These are phyloP conservation scores for Griposia aprilina DNA, from an alignment of 2,888 invertebrate species.

Conservation along the genomic window DNA sequence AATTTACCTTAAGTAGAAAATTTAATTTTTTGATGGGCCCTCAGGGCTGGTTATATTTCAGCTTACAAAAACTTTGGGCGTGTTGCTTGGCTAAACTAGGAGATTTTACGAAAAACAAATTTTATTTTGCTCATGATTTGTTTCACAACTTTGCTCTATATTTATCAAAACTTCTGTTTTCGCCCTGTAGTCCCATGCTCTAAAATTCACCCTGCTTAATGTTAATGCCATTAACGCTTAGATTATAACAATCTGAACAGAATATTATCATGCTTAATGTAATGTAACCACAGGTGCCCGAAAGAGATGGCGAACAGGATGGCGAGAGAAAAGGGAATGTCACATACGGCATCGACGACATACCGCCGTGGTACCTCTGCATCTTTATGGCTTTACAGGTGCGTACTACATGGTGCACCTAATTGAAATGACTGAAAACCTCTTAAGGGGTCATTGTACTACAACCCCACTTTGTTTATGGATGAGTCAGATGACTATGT, in stretches of 20 bases:
- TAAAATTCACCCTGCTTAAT: too few relatives aligned
- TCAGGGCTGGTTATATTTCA: not conserved
- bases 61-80: not conserved
- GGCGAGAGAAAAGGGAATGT: slow-evolving; percentile 81
- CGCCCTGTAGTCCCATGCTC: too few relatives aligned
- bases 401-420: slow-evolving; percentile 24
- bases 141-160: not conserved
- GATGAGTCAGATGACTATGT: not conserved
- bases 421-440: not conserved
- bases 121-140: too few relatives aligned
- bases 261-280: not conserved
- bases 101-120: not conserved
- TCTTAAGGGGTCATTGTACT: not conserved
- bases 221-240: too few relatives aligned
- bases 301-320: slow-evolving; percentile 69
- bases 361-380: slow-evolving; percentile 96
- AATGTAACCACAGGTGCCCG: slow-evolving; percentile 64
- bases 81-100: not conserved
- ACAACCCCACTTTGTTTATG: not conserved
- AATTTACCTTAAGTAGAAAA: not conserved
- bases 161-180: not conserved
- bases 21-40: not conserved
- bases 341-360: slow-evolving; percentile 94
- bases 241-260: not conserved
- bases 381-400: slow-evolving; percentile 96